phyloP scores from a whole-genome alignment of 2,888 invertebrate species.

The Bellardia bayeri region DNA sequence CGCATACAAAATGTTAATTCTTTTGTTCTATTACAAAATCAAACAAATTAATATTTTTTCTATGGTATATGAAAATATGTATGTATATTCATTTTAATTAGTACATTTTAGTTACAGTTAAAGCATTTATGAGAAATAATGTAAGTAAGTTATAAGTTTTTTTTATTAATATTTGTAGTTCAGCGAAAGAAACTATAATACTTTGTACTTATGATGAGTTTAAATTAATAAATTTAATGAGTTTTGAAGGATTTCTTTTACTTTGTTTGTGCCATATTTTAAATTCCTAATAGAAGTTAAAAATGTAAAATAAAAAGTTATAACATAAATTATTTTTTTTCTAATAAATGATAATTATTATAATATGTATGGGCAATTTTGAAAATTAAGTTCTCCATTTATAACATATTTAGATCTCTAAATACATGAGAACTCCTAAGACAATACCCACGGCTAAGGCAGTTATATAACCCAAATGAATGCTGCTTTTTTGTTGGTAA shows the following conservation, averaged over 20 bases:
- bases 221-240: constrained; percentile 49
- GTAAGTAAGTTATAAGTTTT: constrained; percentile 49
- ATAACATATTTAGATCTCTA: constrained; percentile 72
- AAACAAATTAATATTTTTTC: constrained; percentile 33
- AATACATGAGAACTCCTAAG: constrained; percentile 83
- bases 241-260: constrained; percentile 29
- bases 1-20: constrained; percentile 81
- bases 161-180: constrained; percentile 14
- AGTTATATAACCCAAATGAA: constrained; percentile 85
- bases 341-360: constrained; percentile 4
- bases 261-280: constrained; percentile 31
- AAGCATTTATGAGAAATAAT: constrained; percentile 35
- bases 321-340: constrained; percentile 1
- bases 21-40: constrained; percentile 78
- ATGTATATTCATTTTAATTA: constrained; percentile 56
- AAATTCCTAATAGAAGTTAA: background rate
- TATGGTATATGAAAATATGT: constrained; percentile 53
- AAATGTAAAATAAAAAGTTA: background rate
- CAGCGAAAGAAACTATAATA: constrained; percentile 55
- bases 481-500: constrained; percentile 79
- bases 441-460: constrained; percentile 85
- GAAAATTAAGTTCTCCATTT: constrained; percentile 18
- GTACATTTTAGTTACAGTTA: constrained; percentile 44
- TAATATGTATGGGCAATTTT: background rate
- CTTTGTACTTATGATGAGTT: constrained; percentile 68